Evolutionary conservation across 2,797 vertebrate genomes (phyloP), one percentile per base, ranked within the genome.

Genomic region (Pampus argenteus): DNA sequence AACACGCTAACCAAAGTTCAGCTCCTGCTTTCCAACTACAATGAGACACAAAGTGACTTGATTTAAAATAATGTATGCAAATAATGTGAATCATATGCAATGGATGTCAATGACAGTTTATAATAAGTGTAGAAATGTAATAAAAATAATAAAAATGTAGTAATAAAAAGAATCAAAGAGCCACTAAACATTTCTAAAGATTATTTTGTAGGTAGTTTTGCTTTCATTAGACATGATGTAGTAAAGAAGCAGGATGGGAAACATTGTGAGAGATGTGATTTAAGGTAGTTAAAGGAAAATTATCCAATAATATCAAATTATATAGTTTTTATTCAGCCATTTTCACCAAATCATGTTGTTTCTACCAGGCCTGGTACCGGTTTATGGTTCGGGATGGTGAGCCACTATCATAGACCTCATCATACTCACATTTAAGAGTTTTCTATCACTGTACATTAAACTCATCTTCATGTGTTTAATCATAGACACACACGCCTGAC

Each of bases 31-130:
- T 59, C 49, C 54, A 44, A 29, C 1, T 48, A 13, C 36, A 31
- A 13, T 2, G 2, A 63, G 13, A 76, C 2, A 6, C 36, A 9
- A 49, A 63, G 20, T 36, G 29, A 52, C 22, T 51, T 11, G 9
- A 42, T 59, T 50, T 6, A 42, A 50, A 66, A 56, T 66, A 36
- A 9, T 9, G 34, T n/a, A 40, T 40, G 40, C 42, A 25, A 59
- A 13, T 15, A 3, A 17, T 50, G 6, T n/a, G 6, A 18, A 40
- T 23, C 31, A 36, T 14, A 6, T 9, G 13, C 22, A 38, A 4
- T 7, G 5, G n/a, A n/a, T n/a, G n/a, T n/a, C n/a, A n/a, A n/a
- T n/a, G 3, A 25, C 28, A 20, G 18, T 38, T 26, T 28, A 38
- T 47, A 20, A 48, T 22, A 2, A 22, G 28, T 20, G 38, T 54